These are phyloP conservation scores for Carpatolechia fugitivella DNA, from an alignment of 2,888 invertebrate genomes.

Conservation along the genomic window DNA sequence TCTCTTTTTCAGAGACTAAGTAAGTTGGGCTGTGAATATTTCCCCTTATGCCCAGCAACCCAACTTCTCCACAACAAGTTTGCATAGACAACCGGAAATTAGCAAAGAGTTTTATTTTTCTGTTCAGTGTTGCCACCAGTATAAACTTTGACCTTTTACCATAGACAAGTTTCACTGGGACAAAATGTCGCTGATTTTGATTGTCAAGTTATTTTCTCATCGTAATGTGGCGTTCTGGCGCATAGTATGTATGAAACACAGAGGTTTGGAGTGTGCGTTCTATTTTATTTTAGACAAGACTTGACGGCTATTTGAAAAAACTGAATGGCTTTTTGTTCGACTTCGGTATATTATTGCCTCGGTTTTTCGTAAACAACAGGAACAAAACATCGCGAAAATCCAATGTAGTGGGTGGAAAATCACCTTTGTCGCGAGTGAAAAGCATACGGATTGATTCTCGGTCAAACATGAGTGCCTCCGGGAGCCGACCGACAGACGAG, in stretches of 20 bases:
- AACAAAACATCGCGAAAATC: slow-evolving; percentile 65
- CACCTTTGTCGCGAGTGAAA: slow-evolving; percentile 45
- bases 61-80: neutral
- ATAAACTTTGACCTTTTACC: slow-evolving; percentile 30
- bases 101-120: slow-evolving; percentile 13
- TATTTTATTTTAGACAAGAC: slow-evolving; percentile 77
- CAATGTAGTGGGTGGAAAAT: slow-evolving; percentile 60
- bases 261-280: slow-evolving; percentile 73
- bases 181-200: slow-evolving; percentile 78
- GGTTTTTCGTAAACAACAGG: slow-evolving; percentile 70
- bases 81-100: neutral
- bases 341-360: slow-evolving; percentile 54
- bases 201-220: slow-evolving; percentile 79
- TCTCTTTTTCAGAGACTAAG: neutral
- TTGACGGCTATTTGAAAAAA: slow-evolving; percentile 70
- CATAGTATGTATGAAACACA: slow-evolving; percentile 77
- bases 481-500: slow-evolving; percentile 49
- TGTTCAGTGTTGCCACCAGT: slow-evolving; percentile 19
- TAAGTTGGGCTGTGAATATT: neutral
- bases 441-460: slow-evolving; percentile 46
- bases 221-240: slow-evolving; percentile 78
- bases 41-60: neutral
- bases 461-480: slow-evolving; percentile 29
- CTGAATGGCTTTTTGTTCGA: slow-evolving; percentile 63
- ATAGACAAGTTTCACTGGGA: slow-evolving; percentile 53